phyloP scores from a whole-genome alignment of 2,888 invertebrate genomes.

The Tineola bisselliella region DNA sequence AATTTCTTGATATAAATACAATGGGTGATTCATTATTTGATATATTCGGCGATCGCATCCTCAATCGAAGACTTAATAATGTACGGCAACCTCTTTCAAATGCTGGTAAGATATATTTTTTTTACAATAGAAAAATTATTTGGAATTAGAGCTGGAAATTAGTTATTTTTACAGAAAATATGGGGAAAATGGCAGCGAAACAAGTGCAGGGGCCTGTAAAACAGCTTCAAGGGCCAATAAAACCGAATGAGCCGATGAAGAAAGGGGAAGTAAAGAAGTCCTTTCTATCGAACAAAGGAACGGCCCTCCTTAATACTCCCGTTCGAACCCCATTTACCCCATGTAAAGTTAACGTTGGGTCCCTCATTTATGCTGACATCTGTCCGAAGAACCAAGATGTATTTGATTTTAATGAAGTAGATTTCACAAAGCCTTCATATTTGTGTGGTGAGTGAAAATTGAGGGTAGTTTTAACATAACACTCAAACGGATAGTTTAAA shows the following conservation, averaged over 20 bases:
- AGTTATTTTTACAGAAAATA: slow-evolving; percentile 36
- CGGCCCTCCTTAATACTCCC: slow-evolving; percentile 46
- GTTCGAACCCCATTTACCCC: slow-evolving; percentile 41
- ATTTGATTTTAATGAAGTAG: slow-evolving; percentile 35
- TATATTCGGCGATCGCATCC: slow-evolving; percentile 49
- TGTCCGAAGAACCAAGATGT: slow-evolving; percentile 18
- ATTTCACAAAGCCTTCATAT: slow-evolving; percentile 42
- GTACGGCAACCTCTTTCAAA: slow-evolving; percentile 48
- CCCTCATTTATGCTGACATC: slow-evolving; percentile 43
- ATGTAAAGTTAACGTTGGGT: slow-evolving; percentile 37
- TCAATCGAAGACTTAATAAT: slow-evolving; percentile 35
- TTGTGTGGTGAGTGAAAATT: slow-evolving; percentile 32
- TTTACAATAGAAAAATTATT: not conserved
- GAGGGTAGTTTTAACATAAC: slow-evolving; percentile 6
- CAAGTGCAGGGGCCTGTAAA: slow-evolving; percentile 34
- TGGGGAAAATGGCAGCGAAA: slow-evolving; percentile 39
- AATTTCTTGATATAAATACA: not conserved
- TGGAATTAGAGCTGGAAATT: not conserved
- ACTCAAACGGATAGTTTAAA: not conserved
- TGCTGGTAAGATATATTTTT: slow-evolving; percentile 32
- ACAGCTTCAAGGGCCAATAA: slow-evolving; percentile 33
- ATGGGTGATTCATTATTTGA: slow-evolving; percentile 50
- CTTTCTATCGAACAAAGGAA: slow-evolving; percentile 47
- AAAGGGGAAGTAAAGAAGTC: slow-evolving; percentile 40
- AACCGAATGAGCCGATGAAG: slow-evolving; percentile 24